Evolutionary conservation across 2,888 invertebrate genomes (phyloP).

Genomic region (Campaea margaritaria): DNA sequence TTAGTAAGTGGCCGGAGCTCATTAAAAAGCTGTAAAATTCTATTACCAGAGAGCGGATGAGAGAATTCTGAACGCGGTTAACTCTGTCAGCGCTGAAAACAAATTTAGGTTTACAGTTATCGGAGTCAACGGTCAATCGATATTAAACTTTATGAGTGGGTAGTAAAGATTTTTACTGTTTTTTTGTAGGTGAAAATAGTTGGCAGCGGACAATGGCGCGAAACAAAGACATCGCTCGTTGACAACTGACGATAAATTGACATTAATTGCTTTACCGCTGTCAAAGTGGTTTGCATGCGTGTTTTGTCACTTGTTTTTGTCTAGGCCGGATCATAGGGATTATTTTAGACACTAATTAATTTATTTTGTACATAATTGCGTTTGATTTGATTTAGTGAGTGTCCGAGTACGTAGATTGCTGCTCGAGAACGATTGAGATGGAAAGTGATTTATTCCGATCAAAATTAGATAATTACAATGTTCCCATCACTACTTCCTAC

Average conservation of each 20-base stretch:
- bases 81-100: slow-evolving; percentile 42
- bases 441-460: slow-evolving; percentile 8
- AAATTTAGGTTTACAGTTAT: slow-evolving; percentile 36
- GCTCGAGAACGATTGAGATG: slow-evolving; percentile 24
- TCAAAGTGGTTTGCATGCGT: slow-evolving; percentile 57
- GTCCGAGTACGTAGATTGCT: slow-evolving; percentile 14
- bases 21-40: slow-evolving; percentile 83
- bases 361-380: slow-evolving; percentile 65
- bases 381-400: slow-evolving; percentile 63
- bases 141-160: slow-evolving; percentile 49
- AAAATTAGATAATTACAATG: slow-evolving; percentile 3
- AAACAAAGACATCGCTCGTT: slow-evolving; percentile 68
- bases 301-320: slow-evolving; percentile 55
- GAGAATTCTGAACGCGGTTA: slow-evolving; percentile 55
- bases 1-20: slow-evolving; percentile 78
- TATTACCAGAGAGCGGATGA: slow-evolving; percentile 71
- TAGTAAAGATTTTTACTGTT: slow-evolving; percentile 45
- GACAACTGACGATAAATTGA: slow-evolving; percentile 80
- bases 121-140: slow-evolving; percentile 41
- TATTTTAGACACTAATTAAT: slow-evolving; percentile 71
- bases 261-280: slow-evolving; percentile 76
- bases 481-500: slow-evolving; percentile 14
- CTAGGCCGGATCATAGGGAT: slow-evolving; percentile 46
- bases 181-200: slow-evolving; percentile 43
- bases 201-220: slow-evolving; percentile 60